Base-by-base conservation (phyloP, 1,140 invertebrate species). In the Leguminivora glycinivorella region DNA sequence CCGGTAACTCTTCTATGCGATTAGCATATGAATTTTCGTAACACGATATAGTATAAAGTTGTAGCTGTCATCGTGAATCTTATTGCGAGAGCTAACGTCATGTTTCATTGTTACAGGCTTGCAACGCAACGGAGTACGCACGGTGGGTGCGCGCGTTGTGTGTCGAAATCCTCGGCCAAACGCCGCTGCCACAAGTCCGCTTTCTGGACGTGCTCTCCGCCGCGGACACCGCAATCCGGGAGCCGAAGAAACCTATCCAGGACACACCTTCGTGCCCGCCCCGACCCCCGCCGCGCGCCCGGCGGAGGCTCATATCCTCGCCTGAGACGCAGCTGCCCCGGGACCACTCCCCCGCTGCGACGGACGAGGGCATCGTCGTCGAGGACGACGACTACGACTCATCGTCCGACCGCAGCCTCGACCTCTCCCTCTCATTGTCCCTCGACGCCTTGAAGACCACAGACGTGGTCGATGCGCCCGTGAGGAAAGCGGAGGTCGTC, bases 371-470 rank as follows among this genome's bases (percentile, higher is more conserved):
- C 84, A 91, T 91, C 83, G 89, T 91, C 87, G 89, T 91, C 75
- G 89, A 91, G 81, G 87, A 91, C 87, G 87, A 91, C 89, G 89
- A 91, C 80, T 91, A 89, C 83, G 89, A 91, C 85, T 91, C 89
- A 80, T 91, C 89, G 81, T 91, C 89, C 84, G 89, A 91, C 75
- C 89, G 89, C 83, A 91, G 89, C 79, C 83, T 91, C 72, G 87
- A 91, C 80, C 80, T 91, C 29, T 87, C 87, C 72, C 81, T 89
- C 31, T 87, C 87, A 68, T 80, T 89, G 40, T 89, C 88, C 73
- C 84, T 89, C 69, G 88, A 91, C 79, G 85, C 84, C 26, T 73
- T 91, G 38, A 89, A 89, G 70, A 84, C 83, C 69, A 83, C 85
- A 2, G 85, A 88, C 72, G 78, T 83, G 71, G 80, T 89, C 70